Conservation (phyloP, 2,113 vertebrate species). For the Ciconia boyciana region DNA sequence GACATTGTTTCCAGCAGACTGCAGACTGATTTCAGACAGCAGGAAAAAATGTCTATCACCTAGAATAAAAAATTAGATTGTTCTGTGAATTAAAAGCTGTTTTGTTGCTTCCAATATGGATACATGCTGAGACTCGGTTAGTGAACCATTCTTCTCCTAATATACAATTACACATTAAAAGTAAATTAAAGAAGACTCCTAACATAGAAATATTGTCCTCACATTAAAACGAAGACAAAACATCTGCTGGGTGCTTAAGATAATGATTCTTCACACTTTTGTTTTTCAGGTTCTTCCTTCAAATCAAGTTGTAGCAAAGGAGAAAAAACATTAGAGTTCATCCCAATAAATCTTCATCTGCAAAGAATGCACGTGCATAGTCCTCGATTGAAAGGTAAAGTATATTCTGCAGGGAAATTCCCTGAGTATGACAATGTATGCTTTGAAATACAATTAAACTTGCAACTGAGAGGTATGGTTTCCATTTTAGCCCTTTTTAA, state of each 20-base stretch:
- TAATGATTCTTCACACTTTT: conserved; percentile 33
- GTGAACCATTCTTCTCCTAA: conserved; percentile 17
- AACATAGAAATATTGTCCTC: background rate
- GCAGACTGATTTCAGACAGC: background rate
- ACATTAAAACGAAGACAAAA: background rate
- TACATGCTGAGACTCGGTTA: conserved; percentile 33
- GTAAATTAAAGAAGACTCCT: conserved; percentile 1
- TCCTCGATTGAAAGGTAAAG: conserved; percentile 88
- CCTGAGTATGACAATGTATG: background rate
- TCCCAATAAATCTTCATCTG: conserved; percentile 95
- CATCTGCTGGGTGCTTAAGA: conserved; percentile 17
- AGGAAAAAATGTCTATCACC: background rate
- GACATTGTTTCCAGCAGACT: conserved; percentile 18
- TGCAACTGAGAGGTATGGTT: background rate
- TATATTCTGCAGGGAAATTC: background rate
- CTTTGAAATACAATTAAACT: background rate
- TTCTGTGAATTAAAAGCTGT: conserved; percentile 52
- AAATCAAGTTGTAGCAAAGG: conserved; percentile 97
- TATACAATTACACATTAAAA: conserved; percentile 22
- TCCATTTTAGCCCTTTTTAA: background rate
- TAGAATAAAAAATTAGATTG: conserved; percentile 19
- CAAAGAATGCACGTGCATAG: conserved; percentile 94
- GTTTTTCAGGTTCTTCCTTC: conserved; percentile 87
- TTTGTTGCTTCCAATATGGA: background rate
- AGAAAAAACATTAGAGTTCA: conserved; percentile 94